These are phyloP conservation scores for Pogonomyrmex californicus DNA, from an alignment of 1,140 invertebrate genomes.

Conservation along the genomic window DNA sequence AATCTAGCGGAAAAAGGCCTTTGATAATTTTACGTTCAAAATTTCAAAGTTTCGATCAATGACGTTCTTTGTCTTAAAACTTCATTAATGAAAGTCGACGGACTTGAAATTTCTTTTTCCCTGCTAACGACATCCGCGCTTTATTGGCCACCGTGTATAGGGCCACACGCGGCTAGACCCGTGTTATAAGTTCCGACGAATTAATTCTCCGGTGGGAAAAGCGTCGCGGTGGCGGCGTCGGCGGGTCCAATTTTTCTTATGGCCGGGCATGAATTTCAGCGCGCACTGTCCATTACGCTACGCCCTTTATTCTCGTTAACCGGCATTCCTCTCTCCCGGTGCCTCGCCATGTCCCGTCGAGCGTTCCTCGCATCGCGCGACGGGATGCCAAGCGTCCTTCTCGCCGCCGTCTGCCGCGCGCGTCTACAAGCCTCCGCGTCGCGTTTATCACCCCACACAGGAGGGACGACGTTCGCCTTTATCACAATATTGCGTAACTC, in stretches of 20 bases:
- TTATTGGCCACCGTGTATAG: constrained; percentile 29
- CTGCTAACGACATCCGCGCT: constrained; percentile 25
- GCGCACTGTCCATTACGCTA: constrained; percentile 70
- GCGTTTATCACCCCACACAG: constrained; percentile 77
- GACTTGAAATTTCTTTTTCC: constrained; percentile 35
- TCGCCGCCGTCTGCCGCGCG: constrained; percentile 15
- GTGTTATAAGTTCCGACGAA: constrained; percentile 61
- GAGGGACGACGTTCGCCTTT: constrained; percentile 72
- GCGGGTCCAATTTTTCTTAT: constrained; percentile 72
- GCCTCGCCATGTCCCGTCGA: constrained; percentile 52
- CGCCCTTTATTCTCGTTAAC: constrained; percentile 76
- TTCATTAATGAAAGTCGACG: constrained; percentile 43
- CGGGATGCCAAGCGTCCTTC: constrained; percentile 39
- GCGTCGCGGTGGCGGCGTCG: background rate
- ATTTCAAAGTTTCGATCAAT: constrained; percentile 22
- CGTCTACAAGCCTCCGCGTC: constrained; percentile 27
- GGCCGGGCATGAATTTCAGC: constrained; percentile 70
- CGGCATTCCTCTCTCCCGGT: constrained; percentile 34
- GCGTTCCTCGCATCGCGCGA: constrained; percentile 43
- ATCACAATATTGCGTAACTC: constrained; percentile 81
- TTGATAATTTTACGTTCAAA: constrained; percentile 13
- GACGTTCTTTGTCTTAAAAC: constrained; percentile 20
- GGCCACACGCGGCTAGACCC: background rate
- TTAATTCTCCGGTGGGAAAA: constrained; percentile 61
- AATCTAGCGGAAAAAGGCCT: background rate